Percentiles rank a stretch among this genome's conserved stretches.
Conservation (phyloP, 2,797 vertebrate genomes). For the Phyllotis vaccarum region DNA sequence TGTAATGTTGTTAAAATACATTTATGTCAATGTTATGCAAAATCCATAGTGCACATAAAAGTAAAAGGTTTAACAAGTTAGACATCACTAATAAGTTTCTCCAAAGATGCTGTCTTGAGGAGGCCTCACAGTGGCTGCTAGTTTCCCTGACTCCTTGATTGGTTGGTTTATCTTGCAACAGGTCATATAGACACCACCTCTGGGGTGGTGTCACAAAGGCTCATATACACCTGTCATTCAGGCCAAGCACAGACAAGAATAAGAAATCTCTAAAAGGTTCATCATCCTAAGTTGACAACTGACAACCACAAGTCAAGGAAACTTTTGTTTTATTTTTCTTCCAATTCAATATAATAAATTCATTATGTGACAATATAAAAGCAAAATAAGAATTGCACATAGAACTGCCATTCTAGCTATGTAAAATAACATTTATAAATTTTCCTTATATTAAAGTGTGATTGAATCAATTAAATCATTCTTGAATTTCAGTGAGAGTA, state of each 20-base stretch:
- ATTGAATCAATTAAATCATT: constrained; percentile 19
- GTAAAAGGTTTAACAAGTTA: not conserved
- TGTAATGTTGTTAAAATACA: not conserved
- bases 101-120: not conserved
- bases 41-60: not conserved
- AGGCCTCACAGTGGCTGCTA: not conserved
- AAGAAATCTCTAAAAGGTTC: not conserved
- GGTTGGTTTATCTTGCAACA: not conserved
- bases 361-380: constrained; percentile 38
- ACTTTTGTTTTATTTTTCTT: not conserved
- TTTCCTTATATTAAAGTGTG: constrained; percentile 42
- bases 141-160: not conserved
- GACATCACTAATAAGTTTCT: not conserved
- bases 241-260: not conserved
- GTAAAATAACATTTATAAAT: not conserved
- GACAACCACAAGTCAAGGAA: not conserved
- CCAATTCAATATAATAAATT: constrained; percentile 10
- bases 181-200: not conserved
- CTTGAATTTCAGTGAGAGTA: not conserved
- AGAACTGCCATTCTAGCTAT: not conserved
- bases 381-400: constrained; percentile 33
- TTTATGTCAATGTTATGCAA: not conserved
- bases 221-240: not conserved
- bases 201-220: not conserved
- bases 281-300: not conserved